These are phyloP conservation scores for Agriopis leucophaearia DNA, from an alignment of 2,888 invertebrate species.

Conservation along the genomic window DNA sequence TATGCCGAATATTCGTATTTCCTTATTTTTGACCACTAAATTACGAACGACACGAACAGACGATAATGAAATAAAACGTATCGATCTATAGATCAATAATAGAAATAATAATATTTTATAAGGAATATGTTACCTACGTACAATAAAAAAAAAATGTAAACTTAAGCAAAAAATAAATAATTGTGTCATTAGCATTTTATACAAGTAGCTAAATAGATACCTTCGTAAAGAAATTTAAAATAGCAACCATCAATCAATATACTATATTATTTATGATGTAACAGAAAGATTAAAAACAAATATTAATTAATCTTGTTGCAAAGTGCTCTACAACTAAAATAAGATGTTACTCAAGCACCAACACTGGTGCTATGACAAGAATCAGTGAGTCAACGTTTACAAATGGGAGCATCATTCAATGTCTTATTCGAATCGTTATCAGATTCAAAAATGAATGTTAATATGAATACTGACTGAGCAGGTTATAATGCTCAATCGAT, in stretches of 20 bases:
- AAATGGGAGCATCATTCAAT: constrained; percentile 49
- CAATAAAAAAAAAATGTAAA: too few species aligned
- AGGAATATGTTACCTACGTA: background rate
- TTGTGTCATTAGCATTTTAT: too few species aligned
- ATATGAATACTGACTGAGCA: constrained; percentile 60
- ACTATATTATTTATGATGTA: constrained; percentile 21
- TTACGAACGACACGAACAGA: background rate
- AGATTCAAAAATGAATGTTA: constrained; percentile 51
- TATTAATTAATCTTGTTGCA: constrained; percentile 32
- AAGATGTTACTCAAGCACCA: constrained; percentile 24
- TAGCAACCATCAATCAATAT: constrained; percentile 24
- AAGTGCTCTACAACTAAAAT: constrained; percentile 26
- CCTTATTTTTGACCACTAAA: too few species aligned
- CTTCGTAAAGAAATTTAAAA: constrained; percentile 3
- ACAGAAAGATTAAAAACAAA: constrained; percentile 31
- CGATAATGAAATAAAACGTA: background rate
- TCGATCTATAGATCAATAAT: background rate
- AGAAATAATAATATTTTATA: too few species aligned
- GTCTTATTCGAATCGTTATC: constrained; percentile 51
- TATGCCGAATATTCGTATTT: too few species aligned
- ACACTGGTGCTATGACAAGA: constrained; percentile 27
- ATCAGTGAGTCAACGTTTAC: constrained; percentile 41
- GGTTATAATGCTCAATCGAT: constrained; percentile 71
- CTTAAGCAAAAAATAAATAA: too few species aligned
- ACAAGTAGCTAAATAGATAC: background rate